Evolutionary conservation across 2,113 vertebrate genomes (phyloP), one percentile per base, ranked within the genome.

Genomic region (Sisor rabdophorus): DNA sequence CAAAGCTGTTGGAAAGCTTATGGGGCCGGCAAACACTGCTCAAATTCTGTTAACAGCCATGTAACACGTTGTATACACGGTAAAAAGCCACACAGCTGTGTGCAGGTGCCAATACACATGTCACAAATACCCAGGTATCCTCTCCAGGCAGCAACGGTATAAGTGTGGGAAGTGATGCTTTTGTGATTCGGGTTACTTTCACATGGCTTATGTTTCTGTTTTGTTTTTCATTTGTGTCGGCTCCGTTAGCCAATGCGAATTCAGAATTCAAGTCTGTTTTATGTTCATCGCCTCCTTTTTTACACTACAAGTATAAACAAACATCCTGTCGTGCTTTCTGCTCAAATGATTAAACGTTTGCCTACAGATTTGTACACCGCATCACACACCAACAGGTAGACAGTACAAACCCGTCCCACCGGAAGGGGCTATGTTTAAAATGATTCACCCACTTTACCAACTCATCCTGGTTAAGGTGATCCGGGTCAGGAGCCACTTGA

Each of bases 1-100:
- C 68, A 32, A 11, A 54, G 50, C 48, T 32, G 15, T 50, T 70
- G 67, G n/a, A 26, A 12, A 48, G 65, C n/a, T 50, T 69, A 69
- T 30, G 19, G 67, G 50, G 48, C 16, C 13, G 50, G 11, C 65
- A 68, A 26, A 70, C 47, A 28, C 67, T 30, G 67, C 17, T 60
- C 10, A 24, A 61, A 26, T 59, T 48, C 47, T 30, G 63, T 36
- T 36, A 16, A 54, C 4, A 20, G 4, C 2, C 54, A 47, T 59
- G 40, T n/a, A 32, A 52, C 30, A 67, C 32, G 36, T 17, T 4
- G 9, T 12, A 54, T 40, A 54, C 20, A 55, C 10, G 54, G 20
- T 36, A 40, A 13, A 22, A 48, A 40, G 48, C 30, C 28, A n/a
- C 48, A 75, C 44, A 61, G 50, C 22, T 19, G 47, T 32, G 8